Evolutionary conservation across 2,113 vertebrate genomes (phyloP), one percentile per base, ranked within the genome.

Genomic region (Rhegmatorhina hoffmannsi): DNA sequence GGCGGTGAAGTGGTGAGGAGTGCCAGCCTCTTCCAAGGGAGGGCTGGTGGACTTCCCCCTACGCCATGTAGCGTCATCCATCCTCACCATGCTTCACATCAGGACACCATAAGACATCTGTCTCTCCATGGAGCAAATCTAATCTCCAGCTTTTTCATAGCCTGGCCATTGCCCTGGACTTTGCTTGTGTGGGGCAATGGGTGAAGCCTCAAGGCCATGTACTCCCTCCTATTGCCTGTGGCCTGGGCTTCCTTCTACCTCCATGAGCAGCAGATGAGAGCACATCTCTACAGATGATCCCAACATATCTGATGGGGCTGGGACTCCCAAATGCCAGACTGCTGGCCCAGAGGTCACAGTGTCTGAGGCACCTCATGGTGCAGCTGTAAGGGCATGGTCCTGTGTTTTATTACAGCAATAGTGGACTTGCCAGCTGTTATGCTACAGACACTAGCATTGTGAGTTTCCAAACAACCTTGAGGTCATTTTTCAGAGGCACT

Each of bases 31-130:
- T 63, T 40, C 24, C 28, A 59, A 13, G n/a, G n/a, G 9, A 74
- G 36, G 38, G 11, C 33, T 80, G 43, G 18, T 66, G n/a, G 38
- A 78, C 9, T 8, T 62, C 9, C 16, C 11, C 13, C 31, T 40
- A 8, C 16, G 8, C 31, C 31, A 2, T 10, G 17, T 5, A 2
- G 26, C 2, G 5, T 52, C n/a, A 58, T 5, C 21, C 13, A 6
- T 50, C 16, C 38, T 33, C 26, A 17, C 18, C 0, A 0, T 17
- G 18, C 21, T 31, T 53, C 77, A 46, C 0, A 0, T 34, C 66
- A 64, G n/a, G 15, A 21, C 7, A 13, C 6, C 21, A 13, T n/a
- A 33, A 19, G 31, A 43, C 4, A 17, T 63, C 11, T 38, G 15
- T 63, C 11, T 38, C 33, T 60, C 31, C 1, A 0, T 5, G 21